phyloP scores from a whole-genome alignment of 2,113 vertebrate genomes.

The Nibea albiflora region DNA sequence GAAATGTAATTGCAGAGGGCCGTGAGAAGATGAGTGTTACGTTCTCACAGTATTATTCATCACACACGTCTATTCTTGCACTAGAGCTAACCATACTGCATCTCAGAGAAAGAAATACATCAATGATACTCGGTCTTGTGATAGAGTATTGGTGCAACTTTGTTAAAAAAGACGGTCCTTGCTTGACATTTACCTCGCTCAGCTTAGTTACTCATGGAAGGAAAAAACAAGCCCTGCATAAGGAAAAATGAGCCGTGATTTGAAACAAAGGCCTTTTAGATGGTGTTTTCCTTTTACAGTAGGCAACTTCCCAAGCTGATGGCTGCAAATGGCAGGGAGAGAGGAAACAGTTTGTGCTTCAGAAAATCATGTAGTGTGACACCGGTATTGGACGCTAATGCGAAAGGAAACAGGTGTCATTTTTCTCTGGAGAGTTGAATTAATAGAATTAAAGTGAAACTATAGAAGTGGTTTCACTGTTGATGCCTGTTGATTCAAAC shows the following conservation, averaged over 20 bases:
- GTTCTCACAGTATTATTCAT: not conserved
- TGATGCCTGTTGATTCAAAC: not conserved
- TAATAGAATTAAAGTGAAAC: too few relatives aligned
- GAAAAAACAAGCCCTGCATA: not conserved
- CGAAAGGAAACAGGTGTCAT: not conserved
- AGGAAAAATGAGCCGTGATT: not conserved
- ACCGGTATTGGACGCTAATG: not conserved
- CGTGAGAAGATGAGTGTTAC: too few relatives aligned
- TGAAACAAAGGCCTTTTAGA: not conserved
- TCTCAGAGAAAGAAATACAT: too few relatives aligned
- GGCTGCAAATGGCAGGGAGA: not conserved
- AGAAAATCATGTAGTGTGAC: not conserved
- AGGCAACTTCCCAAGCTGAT: constrained; percentile 10
- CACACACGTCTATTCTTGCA: not conserved
- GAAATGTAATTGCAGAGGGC: too few relatives aligned
- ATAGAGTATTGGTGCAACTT: not conserved
- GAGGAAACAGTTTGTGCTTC: not conserved
- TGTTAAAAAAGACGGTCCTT: not conserved
- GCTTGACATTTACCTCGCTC: not conserved
- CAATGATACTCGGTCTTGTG: too few relatives aligned
- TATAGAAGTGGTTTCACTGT: not conserved
- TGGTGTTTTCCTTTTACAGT: constrained; percentile 24
- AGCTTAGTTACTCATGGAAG: not conserved
- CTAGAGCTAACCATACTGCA: not conserved
- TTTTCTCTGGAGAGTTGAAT: too few relatives aligned